These are phyloP conservation scores for Menidia menidia DNA, from an alignment of 2,797 vertebrate species.

Conservation along the genomic window DNA sequence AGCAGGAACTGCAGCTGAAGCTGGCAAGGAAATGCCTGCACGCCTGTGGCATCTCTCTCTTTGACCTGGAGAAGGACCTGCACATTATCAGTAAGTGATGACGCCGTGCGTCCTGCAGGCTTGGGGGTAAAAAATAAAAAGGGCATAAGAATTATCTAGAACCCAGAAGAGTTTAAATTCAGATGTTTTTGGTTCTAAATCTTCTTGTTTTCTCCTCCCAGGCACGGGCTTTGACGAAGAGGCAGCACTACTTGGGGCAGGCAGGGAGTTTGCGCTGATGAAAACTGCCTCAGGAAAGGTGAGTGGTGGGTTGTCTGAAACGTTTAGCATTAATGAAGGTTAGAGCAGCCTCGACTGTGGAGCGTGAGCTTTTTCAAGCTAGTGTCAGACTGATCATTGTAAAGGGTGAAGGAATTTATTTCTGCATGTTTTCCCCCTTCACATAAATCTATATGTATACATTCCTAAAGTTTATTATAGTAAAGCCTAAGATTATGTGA, in stretches of 20 bases:
- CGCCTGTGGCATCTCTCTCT: conserved; percentile 97
- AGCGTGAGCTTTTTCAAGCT: conserved; percentile 21
- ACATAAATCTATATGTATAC: not conserved
- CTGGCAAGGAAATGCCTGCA: conserved; percentile 98
- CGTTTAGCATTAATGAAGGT: conserved; percentile 22
- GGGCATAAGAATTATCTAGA: not conserved
- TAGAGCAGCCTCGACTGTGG: conserved; percentile 19
- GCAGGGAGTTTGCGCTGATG: conserved; percentile 98
- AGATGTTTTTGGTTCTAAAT: conserved; percentile 36
- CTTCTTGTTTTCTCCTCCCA: conserved; percentile 65
- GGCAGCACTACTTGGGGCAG: conserved; percentile 94
- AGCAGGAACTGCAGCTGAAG: conserved; percentile 98
- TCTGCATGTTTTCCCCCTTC: conserved; percentile 6
- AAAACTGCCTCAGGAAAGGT: conserved; percentile 99
- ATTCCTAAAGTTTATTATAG: too few species aligned
- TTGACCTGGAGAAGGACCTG: conserved; percentile 98
- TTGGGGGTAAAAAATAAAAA: too few species aligned
- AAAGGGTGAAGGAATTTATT: conserved; percentile 16
- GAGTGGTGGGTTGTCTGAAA: conserved; percentile 50
- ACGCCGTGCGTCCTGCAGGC: too few species aligned
- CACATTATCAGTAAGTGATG: conserved; percentile 96
- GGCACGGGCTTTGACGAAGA: conserved; percentile 99
- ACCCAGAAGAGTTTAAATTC: not conserved
- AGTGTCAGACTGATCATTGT: conserved; percentile 24
- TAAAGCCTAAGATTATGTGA: too few species aligned